Percentiles rank a stretch among this genome's conserved stretches.
Evolutionary conservation across 1,140 invertebrate genomes (phyloP).

Genomic region (Ylistrum balloti): DNA sequence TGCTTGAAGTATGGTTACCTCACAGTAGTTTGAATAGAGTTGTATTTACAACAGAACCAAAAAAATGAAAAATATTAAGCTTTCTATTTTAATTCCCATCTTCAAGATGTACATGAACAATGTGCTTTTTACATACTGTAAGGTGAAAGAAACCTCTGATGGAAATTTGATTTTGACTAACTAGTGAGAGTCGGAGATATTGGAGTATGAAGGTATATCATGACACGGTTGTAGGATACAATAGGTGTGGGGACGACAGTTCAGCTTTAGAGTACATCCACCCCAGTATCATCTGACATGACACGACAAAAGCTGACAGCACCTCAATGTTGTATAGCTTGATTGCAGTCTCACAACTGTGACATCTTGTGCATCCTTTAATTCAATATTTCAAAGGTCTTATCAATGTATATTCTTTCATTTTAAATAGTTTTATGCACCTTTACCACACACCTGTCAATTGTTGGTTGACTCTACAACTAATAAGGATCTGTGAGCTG

Average conservation of each 20-base stretch:
- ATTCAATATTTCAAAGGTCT: constrained; percentile 30
- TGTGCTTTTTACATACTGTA: background rate
- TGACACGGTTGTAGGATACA: background rate
- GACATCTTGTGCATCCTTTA: constrained; percentile 20
- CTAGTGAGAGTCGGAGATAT: too few relatives aligned
- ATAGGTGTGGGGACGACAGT: background rate
- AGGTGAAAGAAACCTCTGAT: too few relatives aligned
- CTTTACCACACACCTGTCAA: background rate
- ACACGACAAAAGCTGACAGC: background rate
- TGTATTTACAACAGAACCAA: background rate
- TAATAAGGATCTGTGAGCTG: background rate
- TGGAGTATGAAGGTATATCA: background rate
- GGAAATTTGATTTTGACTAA: too few relatives aligned
- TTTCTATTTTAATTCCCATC: background rate
- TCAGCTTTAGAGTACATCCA: background rate
- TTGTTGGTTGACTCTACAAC: background rate
- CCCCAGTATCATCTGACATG: background rate
- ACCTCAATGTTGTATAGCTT: background rate
- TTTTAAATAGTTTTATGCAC: background rate
- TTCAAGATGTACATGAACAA: background rate
- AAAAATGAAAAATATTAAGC: background rate
- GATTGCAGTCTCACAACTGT: background rate
- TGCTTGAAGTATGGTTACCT: background rate
- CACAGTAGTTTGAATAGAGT: background rate
- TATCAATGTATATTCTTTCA: background rate